Evolutionary conservation across 2,797 vertebrate species (phyloP).

Genomic region (Lutjanus argentimaculatus): DNA sequence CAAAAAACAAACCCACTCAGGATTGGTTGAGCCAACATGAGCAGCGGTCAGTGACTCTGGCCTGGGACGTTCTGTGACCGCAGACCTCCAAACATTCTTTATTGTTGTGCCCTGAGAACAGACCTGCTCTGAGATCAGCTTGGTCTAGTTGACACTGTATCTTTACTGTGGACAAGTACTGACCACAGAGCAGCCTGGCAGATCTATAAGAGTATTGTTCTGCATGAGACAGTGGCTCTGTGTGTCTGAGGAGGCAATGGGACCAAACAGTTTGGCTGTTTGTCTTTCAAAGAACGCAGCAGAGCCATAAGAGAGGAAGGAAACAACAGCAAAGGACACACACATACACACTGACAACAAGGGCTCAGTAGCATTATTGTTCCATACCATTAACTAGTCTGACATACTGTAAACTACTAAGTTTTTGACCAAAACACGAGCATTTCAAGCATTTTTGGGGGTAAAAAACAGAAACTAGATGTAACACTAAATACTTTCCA

Average conservation of each 20-base stretch:
- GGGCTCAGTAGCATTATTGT: neutral
- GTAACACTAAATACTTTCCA: neutral
- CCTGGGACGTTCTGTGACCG: neutral
- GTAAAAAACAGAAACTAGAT: neutral
- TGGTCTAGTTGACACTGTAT: neutral
- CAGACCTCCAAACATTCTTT: neutral
- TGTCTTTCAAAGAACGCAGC: conserved; percentile 41
- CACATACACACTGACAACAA: neutral
- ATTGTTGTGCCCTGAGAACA: conserved; percentile 15
- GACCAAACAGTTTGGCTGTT: conserved; percentile 32
- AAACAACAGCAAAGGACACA: conserved; percentile 21
- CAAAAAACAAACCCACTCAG: neutral
- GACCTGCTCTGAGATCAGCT: conserved; percentile 26
- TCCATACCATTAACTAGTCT: neutral
- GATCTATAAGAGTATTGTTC: conserved; percentile 48
- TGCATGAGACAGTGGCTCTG: conserved; percentile 27
- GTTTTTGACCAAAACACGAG: neutral
- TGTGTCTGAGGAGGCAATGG: conserved; percentile 17
- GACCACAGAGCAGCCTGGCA: conserved; percentile 17
- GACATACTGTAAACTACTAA: neutral
- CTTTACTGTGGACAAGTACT: conserved; percentile 1
- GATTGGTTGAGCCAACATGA: neutral
- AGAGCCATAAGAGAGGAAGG: conserved; percentile 33
- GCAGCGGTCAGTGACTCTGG: neutral
- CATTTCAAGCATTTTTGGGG: neutral